These are phyloP conservation scores for Bos indicus DNA, from an alignment of 2,113 vertebrate genomes.

Conservation along the genomic window DNA sequence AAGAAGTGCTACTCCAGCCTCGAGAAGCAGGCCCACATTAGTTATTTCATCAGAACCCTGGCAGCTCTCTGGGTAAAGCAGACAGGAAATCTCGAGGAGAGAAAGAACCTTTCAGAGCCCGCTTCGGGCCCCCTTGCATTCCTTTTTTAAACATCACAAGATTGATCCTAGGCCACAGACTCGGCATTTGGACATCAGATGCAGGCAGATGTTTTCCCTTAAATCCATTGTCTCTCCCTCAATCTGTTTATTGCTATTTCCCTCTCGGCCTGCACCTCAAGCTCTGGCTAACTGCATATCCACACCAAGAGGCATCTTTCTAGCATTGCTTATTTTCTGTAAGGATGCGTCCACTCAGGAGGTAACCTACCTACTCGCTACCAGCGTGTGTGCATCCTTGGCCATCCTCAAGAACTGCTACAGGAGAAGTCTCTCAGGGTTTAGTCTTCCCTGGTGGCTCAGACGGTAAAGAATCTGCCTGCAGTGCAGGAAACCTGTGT, in stretches of 20 bases:
- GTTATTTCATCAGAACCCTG: neutral
- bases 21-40: neutral
- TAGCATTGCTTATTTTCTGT: neutral
- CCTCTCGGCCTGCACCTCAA: conserved; percentile 60
- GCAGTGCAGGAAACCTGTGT: neutral
- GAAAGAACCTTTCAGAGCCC: neutral
- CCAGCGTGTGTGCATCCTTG: neutral
- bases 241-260: conserved; percentile 69
- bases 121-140: conserved; percentile 34
- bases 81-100: conserved; percentile 38
- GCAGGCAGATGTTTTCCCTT: conserved; percentile 69
- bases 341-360: neutral
- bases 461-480: neutral
- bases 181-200: conserved; percentile 61
- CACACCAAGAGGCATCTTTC: neutral
- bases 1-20: neutral
- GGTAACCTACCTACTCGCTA: neutral
- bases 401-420: neutral
- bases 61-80: conserved; percentile 31
- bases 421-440: neutral
- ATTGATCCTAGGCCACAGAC: conserved; percentile 44
- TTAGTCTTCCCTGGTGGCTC: neutral
- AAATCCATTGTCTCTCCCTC: conserved; percentile 65
- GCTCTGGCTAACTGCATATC: conserved; percentile 26
- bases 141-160: conserved; percentile 57